Evolutionary conservation across 2,888 invertebrate genomes (phyloP), one percentile per base, ranked within the genome.

Genomic region (Mythimna ferrago): DNA sequence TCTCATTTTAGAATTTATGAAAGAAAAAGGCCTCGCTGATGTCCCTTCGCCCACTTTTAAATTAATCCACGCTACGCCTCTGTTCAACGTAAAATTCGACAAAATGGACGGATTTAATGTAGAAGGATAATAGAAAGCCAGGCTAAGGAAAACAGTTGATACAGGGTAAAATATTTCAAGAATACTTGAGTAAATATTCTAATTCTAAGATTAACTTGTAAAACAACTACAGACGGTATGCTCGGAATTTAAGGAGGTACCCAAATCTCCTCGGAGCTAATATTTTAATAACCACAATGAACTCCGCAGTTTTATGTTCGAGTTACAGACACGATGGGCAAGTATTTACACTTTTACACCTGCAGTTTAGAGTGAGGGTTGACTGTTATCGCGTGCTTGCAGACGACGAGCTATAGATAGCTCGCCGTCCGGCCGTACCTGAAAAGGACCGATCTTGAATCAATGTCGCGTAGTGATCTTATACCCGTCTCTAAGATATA

Each of bases 351-450:
- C 19, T 14, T 19, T 19, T 58, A 73, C n/a, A 73, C 16, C 61
- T 51, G 61, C 54, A 63, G 9, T 21, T 21, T 14, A 63, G 35
- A 6, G 72, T 26, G 35, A 54, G 16, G 19, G 74, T 63, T 54
- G 16, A n/a, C 21, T 38, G 41, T 21, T 35, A 6, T 51, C 21
- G 32, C 48, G 14, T 7, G 19, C 14, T 60, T 16, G 7, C 10
- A 5, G 14, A 53, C 38, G 32, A 7, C 1, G 14, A 44, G 14
- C 44, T 5, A 44, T 44, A 4, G 44, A 0, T 11, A 44, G 5
- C 14, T 44, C 14, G 14, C 41, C 41, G 4, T 3, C 41, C 11
- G 11, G 11, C 41, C 4, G 11, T 44, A 10, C 10, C 11, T 32
- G 11, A 11, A 11, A 44, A 44, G 41, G 41, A 44, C 11, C 41